Conservation (phyloP, 2,888 invertebrate genomes). For the Ormyrus pomaceus region DNA sequence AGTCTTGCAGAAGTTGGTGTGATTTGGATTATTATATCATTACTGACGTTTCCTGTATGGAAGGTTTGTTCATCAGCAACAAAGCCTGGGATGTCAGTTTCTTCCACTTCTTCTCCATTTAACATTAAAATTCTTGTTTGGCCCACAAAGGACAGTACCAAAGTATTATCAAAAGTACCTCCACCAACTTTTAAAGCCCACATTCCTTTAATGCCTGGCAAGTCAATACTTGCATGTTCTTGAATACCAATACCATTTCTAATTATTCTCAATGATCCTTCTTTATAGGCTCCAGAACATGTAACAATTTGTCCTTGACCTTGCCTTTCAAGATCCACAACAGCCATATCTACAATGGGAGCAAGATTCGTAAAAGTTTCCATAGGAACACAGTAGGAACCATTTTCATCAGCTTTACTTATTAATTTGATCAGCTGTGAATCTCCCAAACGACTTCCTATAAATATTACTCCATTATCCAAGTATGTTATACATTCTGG, state of each 20-base stretch:
- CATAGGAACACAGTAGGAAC: constrained; percentile 94
- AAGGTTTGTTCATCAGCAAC: constrained; percentile 95
- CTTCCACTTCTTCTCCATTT: constrained; percentile 97
- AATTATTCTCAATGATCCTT: constrained; percentile 97
- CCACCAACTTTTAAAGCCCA: constrained; percentile 92
- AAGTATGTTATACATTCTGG: constrained; percentile 98
- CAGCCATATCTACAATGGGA: constrained; percentile 98
- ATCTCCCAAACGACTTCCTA: constrained; percentile 97
- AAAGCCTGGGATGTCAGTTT: constrained; percentile 95
- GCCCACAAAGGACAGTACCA: constrained; percentile 97
- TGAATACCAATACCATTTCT: constrained; percentile 99
- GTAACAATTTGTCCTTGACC: constrained; percentile 99
- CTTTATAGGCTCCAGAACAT: constrained; percentile 97
- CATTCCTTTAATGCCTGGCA: constrained; percentile 98
- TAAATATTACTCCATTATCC: constrained; percentile 97
- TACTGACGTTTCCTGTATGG: constrained; percentile 92
- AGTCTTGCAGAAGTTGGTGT: constrained; percentile 86
- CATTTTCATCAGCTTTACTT: constrained; percentile 88
- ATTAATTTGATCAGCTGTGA: constrained; percentile 95
- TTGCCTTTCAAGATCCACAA: constrained; percentile 96
- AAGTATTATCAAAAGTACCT: constrained; percentile 86
- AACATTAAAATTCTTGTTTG: constrained; percentile 94
- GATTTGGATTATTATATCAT: constrained; percentile 88
- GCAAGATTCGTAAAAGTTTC: constrained; percentile 98
- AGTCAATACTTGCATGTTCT: constrained; percentile 97